These are phyloP conservation scores for Spheniscus humboldti DNA, from an alignment of 2,797 vertebrate genomes.

Conservation along the genomic window DNA sequence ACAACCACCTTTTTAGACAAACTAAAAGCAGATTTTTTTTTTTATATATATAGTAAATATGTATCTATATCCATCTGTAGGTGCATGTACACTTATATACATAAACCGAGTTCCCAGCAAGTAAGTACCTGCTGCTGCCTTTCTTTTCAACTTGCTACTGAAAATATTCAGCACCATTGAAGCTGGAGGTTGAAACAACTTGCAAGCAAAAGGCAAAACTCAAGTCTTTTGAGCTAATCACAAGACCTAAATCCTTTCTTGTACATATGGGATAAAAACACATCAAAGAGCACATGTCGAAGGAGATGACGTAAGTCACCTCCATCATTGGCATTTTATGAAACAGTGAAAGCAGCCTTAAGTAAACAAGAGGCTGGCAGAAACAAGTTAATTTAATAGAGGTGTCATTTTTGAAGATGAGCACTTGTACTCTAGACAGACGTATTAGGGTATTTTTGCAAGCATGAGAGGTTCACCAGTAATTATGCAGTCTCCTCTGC, in stretches of 20 bases:
- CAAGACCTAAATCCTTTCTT: constrained; percentile 5
- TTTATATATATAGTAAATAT: background rate
- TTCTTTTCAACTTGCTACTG: background rate
- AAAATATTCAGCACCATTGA: background rate
- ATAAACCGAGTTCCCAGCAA: background rate
- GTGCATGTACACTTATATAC: rapidly evolving
- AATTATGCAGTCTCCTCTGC: background rate
- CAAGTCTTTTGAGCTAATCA: background rate
- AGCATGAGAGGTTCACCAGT: background rate
- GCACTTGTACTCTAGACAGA: constrained; percentile 7
- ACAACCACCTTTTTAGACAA: background rate
- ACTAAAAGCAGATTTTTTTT: background rate
- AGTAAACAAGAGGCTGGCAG: constrained; percentile 44
- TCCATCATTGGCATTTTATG: constrained; percentile 49
- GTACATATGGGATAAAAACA: constrained; percentile 3
- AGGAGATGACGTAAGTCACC: constrained; percentile 17
- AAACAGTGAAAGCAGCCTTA: constrained; percentile 13
- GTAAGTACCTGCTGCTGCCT: background rate
- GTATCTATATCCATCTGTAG: background rate
- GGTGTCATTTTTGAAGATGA: constrained; percentile 54
- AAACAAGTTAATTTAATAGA: constrained; percentile 58
- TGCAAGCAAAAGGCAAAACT: background rate
- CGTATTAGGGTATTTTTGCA: constrained; percentile 2
- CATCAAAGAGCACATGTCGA: constrained; percentile 22
- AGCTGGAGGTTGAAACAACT: background rate